A percentile compares a stretch with the other conserved stretches of the same genome.
Evolutionary conservation across 2,797 vertebrate genomes (phyloP).

Genomic region (Cottoperca gobio): DNA sequence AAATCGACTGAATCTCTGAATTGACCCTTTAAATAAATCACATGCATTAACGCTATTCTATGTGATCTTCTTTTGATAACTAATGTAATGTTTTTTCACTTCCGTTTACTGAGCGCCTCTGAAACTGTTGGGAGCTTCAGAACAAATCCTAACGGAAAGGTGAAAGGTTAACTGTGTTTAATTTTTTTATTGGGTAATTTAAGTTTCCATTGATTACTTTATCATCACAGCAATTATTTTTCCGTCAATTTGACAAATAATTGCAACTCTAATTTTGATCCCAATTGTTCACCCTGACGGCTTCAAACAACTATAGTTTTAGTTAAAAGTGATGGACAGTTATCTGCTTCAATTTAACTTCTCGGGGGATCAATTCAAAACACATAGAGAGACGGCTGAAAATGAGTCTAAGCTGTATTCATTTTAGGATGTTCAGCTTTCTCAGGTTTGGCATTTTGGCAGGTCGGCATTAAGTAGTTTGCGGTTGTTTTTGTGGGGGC

Average conservation of each 20-base stretch:
- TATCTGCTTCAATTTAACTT: neutral
- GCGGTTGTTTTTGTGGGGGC: constrained; percentile 9
- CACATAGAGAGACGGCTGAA: neutral
- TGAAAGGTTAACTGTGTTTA: neutral
- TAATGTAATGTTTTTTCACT: no score
- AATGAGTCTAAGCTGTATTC: neutral
- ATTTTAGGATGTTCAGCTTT: neutral
- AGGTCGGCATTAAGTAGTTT: neutral
- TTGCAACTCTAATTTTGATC: neutral
- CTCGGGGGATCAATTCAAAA: neutral
- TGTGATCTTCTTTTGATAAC: no score
- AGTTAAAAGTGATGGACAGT: neutral
- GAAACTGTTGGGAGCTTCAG: no score
- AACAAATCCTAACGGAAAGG: neutral
- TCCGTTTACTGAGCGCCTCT: no score
- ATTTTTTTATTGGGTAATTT: neutral
- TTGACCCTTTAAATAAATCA: no score
- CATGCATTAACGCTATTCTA: no score
- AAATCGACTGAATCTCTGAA: no score
- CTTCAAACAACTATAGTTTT: neutral
- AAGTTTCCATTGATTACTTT: neutral
- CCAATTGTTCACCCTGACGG: neutral
- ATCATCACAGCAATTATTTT: no score
- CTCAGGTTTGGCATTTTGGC: no score
- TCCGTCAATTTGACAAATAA: no score